Evolutionary conservation across 1,140 invertebrate genomes (phyloP), one percentile per base, ranked within the genome.

Genomic region (Lordiphosa mommai): DNA sequence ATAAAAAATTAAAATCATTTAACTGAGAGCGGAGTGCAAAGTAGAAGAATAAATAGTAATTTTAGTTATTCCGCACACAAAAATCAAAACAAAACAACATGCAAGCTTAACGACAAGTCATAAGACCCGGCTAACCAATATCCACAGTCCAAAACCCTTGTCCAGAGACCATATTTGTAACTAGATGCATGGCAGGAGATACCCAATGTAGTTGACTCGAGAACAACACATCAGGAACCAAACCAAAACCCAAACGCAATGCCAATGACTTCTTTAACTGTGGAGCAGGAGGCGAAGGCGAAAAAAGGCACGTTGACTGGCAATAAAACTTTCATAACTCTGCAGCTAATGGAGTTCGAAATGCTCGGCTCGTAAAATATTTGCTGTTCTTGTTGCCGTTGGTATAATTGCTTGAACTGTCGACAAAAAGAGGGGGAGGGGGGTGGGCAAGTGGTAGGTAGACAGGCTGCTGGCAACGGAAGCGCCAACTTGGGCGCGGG

Each of bases 251-350:
- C n/a, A n/a, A 17, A 23, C 57, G 53, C 60, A 66, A 82, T 76
- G 76, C 66, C 76, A 82, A 74, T 80, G 76, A 80, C 74, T 80
- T 82, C 71, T 74, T 61, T 40, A 29, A 36, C 33, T 27, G 29
- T 16, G 5, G 17, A 37, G 33, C 2, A 5, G 30, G 34, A 23
- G 32, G 46, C 30, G 55, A 29, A 41, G 36, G 49, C 27, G 16
- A 27, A 40, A 66, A 69, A 51, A 59, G 58, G 55, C 49, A 67
- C 41, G 71, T 67, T 80, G 76, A 71, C 73, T 82, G 76, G 76
- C 71, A 84, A 82, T 82, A 82, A 82, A 84, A 82, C 76, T 82
- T 82, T 82, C 76, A 82, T 82, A 82, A 82, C 76, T 82, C 77
- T 82, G 67, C 76, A 60, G 76, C 76, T 82, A 82, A 82, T 82